Evolutionary conservation across 2,888 invertebrate genomes (phyloP).

Genomic region (Oscheius sp.): DNA sequence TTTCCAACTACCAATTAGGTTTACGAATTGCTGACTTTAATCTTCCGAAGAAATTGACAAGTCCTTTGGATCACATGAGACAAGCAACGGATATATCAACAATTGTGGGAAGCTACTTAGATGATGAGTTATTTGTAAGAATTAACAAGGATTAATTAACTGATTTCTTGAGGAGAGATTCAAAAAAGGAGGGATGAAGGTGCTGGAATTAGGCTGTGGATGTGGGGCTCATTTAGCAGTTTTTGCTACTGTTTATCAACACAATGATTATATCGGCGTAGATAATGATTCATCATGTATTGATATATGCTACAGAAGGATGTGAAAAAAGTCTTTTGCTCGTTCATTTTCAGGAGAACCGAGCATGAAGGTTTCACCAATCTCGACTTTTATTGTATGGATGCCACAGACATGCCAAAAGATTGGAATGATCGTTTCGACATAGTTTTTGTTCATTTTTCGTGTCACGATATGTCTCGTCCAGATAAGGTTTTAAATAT

Average conservation of each 20-base stretch:
- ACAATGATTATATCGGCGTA: background rate
- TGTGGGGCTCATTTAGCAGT: constrained; percentile 13
- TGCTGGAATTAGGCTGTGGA: constrained; percentile 16
- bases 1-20: no score
- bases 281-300: background rate
- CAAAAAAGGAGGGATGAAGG: background rate
- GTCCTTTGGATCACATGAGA: no score
- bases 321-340: background rate
- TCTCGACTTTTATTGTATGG: background rate
- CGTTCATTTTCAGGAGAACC: background rate
- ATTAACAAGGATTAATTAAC: background rate
- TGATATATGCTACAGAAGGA: background rate
- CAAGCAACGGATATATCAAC: no score
- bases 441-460: constrained; percentile 12
- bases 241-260: background rate
- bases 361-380: background rate
- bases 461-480: constrained; percentile 3
- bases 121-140: background rate
- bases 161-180: background rate
- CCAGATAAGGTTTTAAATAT: constrained; percentile 1
- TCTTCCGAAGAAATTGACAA: no score
- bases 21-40: no score
- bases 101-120: constrained; percentile 1
- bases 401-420: background rate
- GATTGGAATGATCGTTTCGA: background rate